These are phyloP conservation scores for Temnothorax curvispinosus DNA, from an alignment of 1,140 invertebrate genomes.

Conservation along the genomic window DNA sequence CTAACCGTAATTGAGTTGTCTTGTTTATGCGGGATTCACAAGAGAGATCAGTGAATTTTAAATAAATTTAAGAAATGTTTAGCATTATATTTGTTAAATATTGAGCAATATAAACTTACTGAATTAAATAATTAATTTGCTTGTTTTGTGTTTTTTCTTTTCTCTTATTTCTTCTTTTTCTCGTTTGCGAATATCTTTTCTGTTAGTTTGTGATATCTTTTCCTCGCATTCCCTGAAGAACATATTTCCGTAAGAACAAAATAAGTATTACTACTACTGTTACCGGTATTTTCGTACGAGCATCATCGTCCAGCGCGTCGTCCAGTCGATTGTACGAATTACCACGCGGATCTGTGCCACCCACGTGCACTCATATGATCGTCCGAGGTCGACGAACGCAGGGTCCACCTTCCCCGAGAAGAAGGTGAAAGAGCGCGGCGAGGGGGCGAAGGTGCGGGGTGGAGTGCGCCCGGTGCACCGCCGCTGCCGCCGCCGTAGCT, in stretches of 20 bases:
- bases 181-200: too few species aligned
- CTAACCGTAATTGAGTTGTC: background rate
- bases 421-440: conserved; percentile 45
- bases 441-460: conserved; percentile 35
- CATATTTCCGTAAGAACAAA: background rate
- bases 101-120: background rate
- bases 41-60: background rate
- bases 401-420: conserved; percentile 63
- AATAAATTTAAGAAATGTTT: background rate
- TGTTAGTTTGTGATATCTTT: background rate
- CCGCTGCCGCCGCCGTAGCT: conserved; percentile 7
- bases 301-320: background rate
- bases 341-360: conserved; percentile 67
- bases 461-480: conserved; percentile 52
- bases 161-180: background rate
- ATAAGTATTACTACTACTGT: background rate
- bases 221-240: too few species aligned
- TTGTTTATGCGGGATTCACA: background rate
- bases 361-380: conserved; percentile 73
- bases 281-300: background rate
- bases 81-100: background rate
- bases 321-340: conserved; percentile 39
- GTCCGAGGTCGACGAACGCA: conserved; percentile 75
- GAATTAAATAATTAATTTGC: background rate
- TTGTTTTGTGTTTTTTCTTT: background rate